Percentiles rank a stretch among this genome's conserved stretches.
phyloP scores from a whole-genome alignment of 2,888 invertebrate genomes.

The Timandra comae region DNA sequence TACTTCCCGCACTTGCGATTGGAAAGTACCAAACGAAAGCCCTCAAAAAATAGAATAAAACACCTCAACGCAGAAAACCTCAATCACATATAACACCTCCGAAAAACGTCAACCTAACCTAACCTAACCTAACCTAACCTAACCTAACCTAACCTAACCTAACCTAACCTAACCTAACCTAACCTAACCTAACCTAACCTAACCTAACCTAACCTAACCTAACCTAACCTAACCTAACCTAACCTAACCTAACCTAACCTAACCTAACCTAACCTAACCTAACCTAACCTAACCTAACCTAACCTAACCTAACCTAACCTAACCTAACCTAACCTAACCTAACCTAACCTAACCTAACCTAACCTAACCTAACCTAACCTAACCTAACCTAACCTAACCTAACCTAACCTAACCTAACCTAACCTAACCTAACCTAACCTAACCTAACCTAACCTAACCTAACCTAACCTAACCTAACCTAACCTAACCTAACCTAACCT shows the following conservation, averaged over 20 bases:
- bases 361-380: constrained; percentile 14
- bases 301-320: constrained; percentile 17
- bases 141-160: constrained; percentile 14
- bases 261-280: constrained; percentile 17
- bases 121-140: constrained; percentile 19
- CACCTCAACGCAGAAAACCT: too few relatives aligned
- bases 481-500: constrained; percentile 8
- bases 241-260: constrained; percentile 17
- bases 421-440: constrained; percentile 3
- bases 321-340: constrained; percentile 17
- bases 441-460: constrained; percentile 4
- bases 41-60: too few relatives aligned
- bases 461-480: constrained; percentile 9
- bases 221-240: constrained; percentile 13
- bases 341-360: constrained; percentile 16
- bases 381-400: constrained; percentile 10
- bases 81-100: too few relatives aligned
- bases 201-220: constrained; percentile 14
- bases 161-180: constrained; percentile 10
- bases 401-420: constrained; percentile 4
- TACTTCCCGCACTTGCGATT: too few relatives aligned
- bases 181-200: constrained; percentile 9
- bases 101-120: too few relatives aligned
- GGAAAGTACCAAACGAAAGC: too few relatives aligned
- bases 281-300: constrained; percentile 16